Base-by-base conservation (phyloP, 2,113 vertebrate species). In the Aldabrachelys gigantea region DNA sequence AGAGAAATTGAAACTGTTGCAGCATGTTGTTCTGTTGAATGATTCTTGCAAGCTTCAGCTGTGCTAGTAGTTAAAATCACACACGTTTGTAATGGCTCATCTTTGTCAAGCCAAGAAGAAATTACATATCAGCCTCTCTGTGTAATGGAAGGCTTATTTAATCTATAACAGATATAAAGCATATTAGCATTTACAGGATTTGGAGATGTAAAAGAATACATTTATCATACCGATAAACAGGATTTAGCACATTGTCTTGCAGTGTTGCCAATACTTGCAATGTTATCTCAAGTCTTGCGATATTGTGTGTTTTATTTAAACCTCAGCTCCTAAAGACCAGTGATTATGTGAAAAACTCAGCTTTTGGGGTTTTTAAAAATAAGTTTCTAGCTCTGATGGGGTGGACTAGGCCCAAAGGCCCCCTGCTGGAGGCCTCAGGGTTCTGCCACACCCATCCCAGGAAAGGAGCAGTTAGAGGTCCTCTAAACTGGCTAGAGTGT, bases 121-220 rank as follows among this genome's bases (percentile, higher is more conserved):
- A 94, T 85, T 83, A 31, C 76, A 90, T 88, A 80, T 95, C 57
- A 94, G 9, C 9, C 41, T 25, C 91, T 80, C 52, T 44, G 41
- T 7, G 50, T 92, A 95, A 91, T 44, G 49, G 53, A 90, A 89
- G 87, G 87, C 72, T 95, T 87, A 82, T 49, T 69, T 92, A 87
- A 91, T 75, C 78, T 93, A 89, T 78, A 82, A 27, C 6, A 84
- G 52, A 95, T 93, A 80, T 91, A 94, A 91, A 89, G 16, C 1
- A 59, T 85, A 93, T 82, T 76, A 80, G n/a, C 62, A 91, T 92
- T 92, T 95, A 35, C 57, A 90, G 27, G n/a, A 84, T 82, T 90
- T 93, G 47, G 9, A 78, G 44, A 62, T 80, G 13, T n/a, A 27
- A 95, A 95, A 94, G 83, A 50, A 53, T 1, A 1, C 57, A 82